Base-by-base conservation (phyloP, 2,888 invertebrate genomes). In the Lithophane ornitopus region DNA sequence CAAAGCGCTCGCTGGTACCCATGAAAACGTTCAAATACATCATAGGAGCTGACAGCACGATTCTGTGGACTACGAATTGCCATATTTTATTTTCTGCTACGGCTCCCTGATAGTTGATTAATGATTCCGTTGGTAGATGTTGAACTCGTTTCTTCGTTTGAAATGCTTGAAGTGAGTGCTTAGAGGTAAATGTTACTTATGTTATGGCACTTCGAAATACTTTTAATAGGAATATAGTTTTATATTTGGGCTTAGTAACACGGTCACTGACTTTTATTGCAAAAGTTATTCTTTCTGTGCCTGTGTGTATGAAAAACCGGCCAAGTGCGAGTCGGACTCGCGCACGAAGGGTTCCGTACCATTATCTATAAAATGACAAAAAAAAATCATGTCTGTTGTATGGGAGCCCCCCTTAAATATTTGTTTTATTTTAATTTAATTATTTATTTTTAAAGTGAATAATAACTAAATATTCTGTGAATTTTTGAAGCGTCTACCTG, bases 21-120 rank as follows among this genome's bases (percentile, higher is more conserved):
- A 94, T 95, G 96, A 95, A 96, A 96, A 95, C 96, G 96, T 91
- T 96, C 96, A 94, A 95, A 96, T 96, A 95, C 96, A 96, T 96
- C 96, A 96, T 96, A 92, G 90, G 86, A 85, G 87, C 88, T 95
- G 96, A 95, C 96, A 95, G 94, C 92, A 90, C 90, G 92, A 91
- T 94, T 94, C 94, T 93, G 93, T 90, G 92, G 92, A 94, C 91
- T 94, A 93, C 92, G 94, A 94, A 95, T 94, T 93, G 94, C 95
- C 93, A 95, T 95, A 96, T 96, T 96, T 96, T 96, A 96, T 95
- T 96, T 96, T 95, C 93, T 93, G 93, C 92, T 92, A 94, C 93
- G 90, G 91, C 93, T 91, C 92, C 88, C 92, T 93, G 91, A 94
- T 95, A 93, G 89, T 92, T 95, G 95, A 96, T 95, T 94, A 95